Percentiles rank a stretch among this genome's conserved stretches.
These are phyloP conservation scores for Muschampia plurimacula DNA, from an alignment of 2,888 invertebrate genomes.

Conservation along the genomic window DNA sequence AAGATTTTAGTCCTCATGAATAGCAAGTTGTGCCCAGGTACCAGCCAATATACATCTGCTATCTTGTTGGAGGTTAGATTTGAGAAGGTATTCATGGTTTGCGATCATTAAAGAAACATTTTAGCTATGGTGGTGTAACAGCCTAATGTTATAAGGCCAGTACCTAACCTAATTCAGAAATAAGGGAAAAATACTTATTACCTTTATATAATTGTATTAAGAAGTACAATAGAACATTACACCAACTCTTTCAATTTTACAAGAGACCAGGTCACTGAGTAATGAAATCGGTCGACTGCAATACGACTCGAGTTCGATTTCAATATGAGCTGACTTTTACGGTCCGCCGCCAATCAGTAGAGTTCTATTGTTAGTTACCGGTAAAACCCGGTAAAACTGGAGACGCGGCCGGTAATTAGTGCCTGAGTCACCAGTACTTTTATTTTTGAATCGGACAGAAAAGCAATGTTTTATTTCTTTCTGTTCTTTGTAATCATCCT, in stretches of 20 bases:
- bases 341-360: not conserved
- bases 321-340: slow-evolving; percentile 3
- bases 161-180: too few species aligned
- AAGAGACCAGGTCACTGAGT: not conserved
- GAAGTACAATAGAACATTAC: too few species aligned
- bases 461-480: not conserved
- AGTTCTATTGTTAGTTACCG: not conserved
- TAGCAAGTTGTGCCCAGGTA: too few species aligned
- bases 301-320: not conserved
- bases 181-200: too few species aligned
- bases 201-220: too few species aligned
- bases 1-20: too few species aligned
- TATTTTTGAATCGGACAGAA: not conserved
- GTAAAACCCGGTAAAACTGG: not conserved
- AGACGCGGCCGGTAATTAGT: not conserved
- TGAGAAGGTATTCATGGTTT: too few species aligned
- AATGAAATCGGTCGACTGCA: not conserved
- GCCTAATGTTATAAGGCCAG: too few species aligned
- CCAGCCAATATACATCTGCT: too few species aligned
- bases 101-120: too few species aligned
- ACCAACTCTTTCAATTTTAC: not conserved
- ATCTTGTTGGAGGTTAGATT: too few species aligned
- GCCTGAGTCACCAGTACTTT: not conserved
- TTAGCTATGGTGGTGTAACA: too few species aligned
- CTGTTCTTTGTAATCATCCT: not conserved